phyloP scores from a whole-genome alignment of 2,113 vertebrate genomes.

The Tretioscincus oriximinensis region DNA sequence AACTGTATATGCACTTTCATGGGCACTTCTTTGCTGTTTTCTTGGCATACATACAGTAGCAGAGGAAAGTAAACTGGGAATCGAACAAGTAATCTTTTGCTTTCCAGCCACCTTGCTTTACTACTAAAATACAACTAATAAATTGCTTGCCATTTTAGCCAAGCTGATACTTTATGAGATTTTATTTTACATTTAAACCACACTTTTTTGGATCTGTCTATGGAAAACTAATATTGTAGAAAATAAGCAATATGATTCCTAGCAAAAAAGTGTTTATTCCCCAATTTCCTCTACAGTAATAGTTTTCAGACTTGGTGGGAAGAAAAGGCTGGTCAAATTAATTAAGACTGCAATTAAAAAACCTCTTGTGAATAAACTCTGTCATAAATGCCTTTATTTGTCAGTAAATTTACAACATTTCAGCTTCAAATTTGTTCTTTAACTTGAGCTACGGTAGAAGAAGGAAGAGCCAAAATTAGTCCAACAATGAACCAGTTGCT shows the following conservation, averaged over 20 bases:
- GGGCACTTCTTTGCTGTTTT: too few species aligned
- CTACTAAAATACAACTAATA: too few species aligned
- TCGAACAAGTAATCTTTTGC: too few species aligned
- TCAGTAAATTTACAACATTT: not conserved
- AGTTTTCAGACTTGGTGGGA: not conserved
- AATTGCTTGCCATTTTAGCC: not conserved
- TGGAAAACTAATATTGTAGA: too few species aligned
- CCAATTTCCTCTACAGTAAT: not conserved
- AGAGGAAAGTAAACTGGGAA: too few species aligned
- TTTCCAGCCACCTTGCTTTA: too few species aligned
- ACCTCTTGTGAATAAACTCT: not conserved
- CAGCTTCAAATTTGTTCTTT: not conserved
- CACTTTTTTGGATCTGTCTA: too few species aligned
- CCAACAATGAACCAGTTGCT: too few species aligned
- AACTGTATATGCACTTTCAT: too few species aligned
- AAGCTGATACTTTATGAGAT: not conserved
- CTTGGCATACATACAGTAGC: too few species aligned
- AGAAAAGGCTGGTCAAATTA: not conserved
- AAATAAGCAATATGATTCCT: too few species aligned
- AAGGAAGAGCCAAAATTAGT: not conserved
- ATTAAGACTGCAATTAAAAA: not conserved
- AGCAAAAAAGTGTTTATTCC: not conserved
- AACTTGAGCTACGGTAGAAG: not conserved
- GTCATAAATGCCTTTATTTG: not conserved
- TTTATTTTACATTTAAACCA: too few species aligned